Percentiles rank a stretch among this genome's conserved stretches.
Conservation (phyloP, 2,113 vertebrate genomes). For the Myanophis thanlyinensis region DNA sequence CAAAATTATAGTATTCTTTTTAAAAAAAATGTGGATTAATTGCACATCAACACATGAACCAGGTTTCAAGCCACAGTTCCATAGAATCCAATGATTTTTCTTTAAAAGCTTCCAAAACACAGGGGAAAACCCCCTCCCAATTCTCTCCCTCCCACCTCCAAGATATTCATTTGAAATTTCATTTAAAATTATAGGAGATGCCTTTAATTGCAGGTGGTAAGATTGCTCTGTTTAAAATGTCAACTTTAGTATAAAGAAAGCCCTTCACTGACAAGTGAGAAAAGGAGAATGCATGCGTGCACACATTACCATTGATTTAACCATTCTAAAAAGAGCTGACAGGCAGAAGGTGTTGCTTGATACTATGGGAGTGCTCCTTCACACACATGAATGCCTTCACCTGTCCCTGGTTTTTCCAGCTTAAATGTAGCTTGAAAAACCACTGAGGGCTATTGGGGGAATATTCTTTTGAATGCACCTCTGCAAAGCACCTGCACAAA, state of each 20-base stretch:
- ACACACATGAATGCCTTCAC: not conserved
- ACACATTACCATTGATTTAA: not conserved
- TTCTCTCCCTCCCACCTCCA: not conserved
- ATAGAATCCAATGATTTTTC: not conserved
- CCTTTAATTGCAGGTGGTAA: not conserved
- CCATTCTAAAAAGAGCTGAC: not conserved
- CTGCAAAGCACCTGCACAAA: not conserved
- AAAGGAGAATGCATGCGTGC: not conserved
- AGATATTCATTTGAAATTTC: not conserved
- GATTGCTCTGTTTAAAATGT: not conserved
- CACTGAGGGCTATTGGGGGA: not conserved
- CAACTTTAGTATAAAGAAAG: not conserved
- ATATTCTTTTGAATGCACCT: not conserved
- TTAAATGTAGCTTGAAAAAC: not conserved
- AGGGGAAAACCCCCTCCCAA: not conserved
- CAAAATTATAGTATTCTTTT: not conserved
- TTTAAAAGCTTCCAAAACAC: not conserved
- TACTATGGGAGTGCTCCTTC: not conserved
- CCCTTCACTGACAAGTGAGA: not conserved
- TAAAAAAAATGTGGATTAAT: not conserved
- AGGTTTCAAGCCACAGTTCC: not conserved
- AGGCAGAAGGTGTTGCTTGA: not conserved
- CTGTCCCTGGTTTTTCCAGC: not conserved
- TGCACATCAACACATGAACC: not conserved
- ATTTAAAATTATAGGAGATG: not conserved